Evolutionary conservation across 1,140 invertebrate species (phyloP), one percentile per base, ranked within the genome.

Genomic region (Drosophila persimilis): DNA sequence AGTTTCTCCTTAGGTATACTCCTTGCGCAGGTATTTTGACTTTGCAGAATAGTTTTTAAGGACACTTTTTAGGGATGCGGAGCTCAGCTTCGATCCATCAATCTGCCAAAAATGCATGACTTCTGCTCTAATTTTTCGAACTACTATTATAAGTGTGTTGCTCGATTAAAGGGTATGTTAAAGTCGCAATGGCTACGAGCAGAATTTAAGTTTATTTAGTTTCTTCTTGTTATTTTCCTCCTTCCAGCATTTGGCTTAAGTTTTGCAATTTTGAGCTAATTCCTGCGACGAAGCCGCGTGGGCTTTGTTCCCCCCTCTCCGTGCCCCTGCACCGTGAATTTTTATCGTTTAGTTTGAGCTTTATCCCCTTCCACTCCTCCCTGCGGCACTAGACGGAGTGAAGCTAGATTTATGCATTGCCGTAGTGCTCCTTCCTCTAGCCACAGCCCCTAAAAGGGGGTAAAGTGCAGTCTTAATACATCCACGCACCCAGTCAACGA

Each of bases 201-300:
- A 2, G 29, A 2, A 31, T 31, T 31, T 31, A 9, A 11, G 5
- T 31, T 29, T 8, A 51, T 31, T 31, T 61, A 1, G 29, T 55
- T 50, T 56, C 29, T 39, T 17, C 41, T 48, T 43, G 39, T 73
- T 31, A 31, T 70, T 58, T 61, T 39, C 52, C 17, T 45, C 59
- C 2, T 9, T 3, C 8, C 31, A 64, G 62, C 57, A 66, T 83
- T 74, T 72, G 80, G 63, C 48, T 79, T 73, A 73, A 77, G 81
- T 80, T 80, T 73, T 77, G 81, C 73, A 86, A 88, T 86, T 86
- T 88, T 86, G 71, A 81, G 77, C 70, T 88, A 81, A 86, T 86
- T 78, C 81, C 73, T 69, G 60, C 54, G 52, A 72, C 61, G 54
- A 62, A 61, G 46, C 26, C 45, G 44, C 61, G 35, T 48, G 41